Base-by-base conservation (phyloP, 2,888 invertebrate genomes). In the Netelia melanura region DNA sequence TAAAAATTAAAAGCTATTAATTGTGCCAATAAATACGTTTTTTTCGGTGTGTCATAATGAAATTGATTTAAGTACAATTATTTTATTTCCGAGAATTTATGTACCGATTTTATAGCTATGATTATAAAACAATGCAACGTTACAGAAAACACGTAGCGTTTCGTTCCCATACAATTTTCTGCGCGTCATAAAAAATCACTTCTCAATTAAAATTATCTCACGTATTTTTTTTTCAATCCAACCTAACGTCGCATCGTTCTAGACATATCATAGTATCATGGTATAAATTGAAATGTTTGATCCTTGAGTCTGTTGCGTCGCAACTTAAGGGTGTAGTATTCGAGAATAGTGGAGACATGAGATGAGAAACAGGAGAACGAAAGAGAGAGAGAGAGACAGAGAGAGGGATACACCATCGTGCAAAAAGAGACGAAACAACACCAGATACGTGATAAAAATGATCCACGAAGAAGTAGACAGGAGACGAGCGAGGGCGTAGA, bases 401-500 rank as follows among this genome's bases (percentile, higher is more conserved):
- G 43, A 38, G 64, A 44, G 11, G n/a, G 14, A 23, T 14, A 30
- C 44, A 72, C 44, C 21, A 72, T 75, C 48, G 64, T 75, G 30
- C 43, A 25, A 64, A 44, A 75, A 25, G 70, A 82, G 75, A 65
- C n/a, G 52, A 79, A 75, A 75, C 43, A 56, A 68, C 30, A 10
- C 14, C 77, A 44, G 74, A 72, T 82, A 85, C 81, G 82, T 81
- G 68, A 84, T 77, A 81, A 78, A 84, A 70, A 58, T 82, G 85
- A 82, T 75, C 75, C 67, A 38, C 43, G 78, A 79, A 64, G 68
- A 44, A 23, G 30, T 3, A 44, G 74, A 74, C 17, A 74, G 38
- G 65, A 48, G 82, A 30, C 23, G 52, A n/a, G 68, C 56, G 82
- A 72, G 62, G 70, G 70, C 17, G 81, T 62, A 44, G 56, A 48